Conservation (phyloP, 1,140 invertebrate genomes). For the Sycophila sp. region DNA sequence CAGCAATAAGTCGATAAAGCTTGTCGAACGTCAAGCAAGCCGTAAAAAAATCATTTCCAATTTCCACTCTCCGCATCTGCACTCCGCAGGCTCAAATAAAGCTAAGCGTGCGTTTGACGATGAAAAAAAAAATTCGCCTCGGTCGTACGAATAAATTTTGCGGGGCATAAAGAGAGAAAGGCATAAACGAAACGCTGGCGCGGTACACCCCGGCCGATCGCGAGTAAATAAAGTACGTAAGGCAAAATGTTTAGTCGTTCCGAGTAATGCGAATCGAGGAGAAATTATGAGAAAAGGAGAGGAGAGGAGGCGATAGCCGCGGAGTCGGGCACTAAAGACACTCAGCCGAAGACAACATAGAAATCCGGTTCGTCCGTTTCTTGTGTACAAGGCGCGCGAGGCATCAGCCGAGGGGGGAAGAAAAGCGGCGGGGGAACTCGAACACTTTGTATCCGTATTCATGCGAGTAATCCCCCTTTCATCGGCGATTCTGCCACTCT, state of each 20-base stretch:
- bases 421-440: background rate
- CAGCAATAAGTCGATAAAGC: too few species aligned
- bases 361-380: constrained; percentile 38
- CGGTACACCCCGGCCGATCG: constrained; percentile 27
- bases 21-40: too few species aligned
- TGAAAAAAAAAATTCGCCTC: too few species aligned
- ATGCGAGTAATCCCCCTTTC: constrained; percentile 41
- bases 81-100: too few species aligned
- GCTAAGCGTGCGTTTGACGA: too few species aligned
- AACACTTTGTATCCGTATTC: constrained; percentile 42
- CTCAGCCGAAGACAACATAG: constrained; percentile 37
- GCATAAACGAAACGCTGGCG: background rate
- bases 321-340: constrained; percentile 36
- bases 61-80: too few species aligned
- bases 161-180: background rate
- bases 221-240: constrained; percentile 39
- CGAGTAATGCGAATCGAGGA: constrained; percentile 36
- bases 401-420: background rate
- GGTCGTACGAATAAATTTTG: too few species aligned
- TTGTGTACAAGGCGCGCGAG: too few species aligned
- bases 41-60: too few species aligned
- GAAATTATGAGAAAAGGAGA: constrained; percentile 29
- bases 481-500: constrained; percentile 37
- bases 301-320: background rate
- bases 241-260: constrained; percentile 41